phyloP scores from a whole-genome alignment of 2,888 invertebrate genomes.

The Cordilura impudica region DNA sequence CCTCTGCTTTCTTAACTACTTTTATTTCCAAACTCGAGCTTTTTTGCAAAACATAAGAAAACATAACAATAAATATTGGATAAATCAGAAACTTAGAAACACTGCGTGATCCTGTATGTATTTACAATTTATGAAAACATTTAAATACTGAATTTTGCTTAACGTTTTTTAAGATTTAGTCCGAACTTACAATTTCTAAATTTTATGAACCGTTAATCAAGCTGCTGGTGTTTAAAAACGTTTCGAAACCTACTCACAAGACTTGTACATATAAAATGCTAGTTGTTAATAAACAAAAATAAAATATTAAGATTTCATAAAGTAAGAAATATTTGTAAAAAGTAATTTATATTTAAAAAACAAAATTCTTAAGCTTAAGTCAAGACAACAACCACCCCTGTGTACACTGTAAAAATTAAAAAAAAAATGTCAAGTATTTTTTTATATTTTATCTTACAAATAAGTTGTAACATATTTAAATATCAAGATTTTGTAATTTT shows the following conservation, averaged over 20 bases:
- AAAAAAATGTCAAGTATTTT: constrained; percentile 16
- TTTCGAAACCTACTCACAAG: constrained; percentile 70
- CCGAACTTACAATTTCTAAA: no score
- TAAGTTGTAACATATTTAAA: constrained; percentile 54
- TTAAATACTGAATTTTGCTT: neutral
- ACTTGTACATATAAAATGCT: constrained; percentile 73
- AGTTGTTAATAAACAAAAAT: constrained; percentile 67
- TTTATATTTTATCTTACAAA: constrained; percentile 20
- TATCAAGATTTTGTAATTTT: neutral
- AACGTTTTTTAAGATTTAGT: no score
- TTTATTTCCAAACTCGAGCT: constrained; percentile 5
- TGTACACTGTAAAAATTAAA: constrained; percentile 63
- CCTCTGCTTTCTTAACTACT: constrained; percentile 52
- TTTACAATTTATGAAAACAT: constrained; percentile 56
- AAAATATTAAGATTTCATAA: constrained; percentile 48
- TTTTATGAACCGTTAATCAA: neutral
- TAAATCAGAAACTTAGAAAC: constrained; percentile 23
- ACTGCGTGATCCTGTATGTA: constrained; percentile 60
- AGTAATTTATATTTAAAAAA: constrained; percentile 39
- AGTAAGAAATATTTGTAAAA: constrained; percentile 67
- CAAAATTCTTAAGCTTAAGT: constrained; percentile 53
- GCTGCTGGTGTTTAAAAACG: neutral
- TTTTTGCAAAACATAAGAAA: constrained; percentile 43
- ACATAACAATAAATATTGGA: constrained; percentile 55
- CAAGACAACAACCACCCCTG: constrained; percentile 63